Evolutionary conservation across 2,797 vertebrate genomes (phyloP).

Genomic region (Lacerta agilis): DNA sequence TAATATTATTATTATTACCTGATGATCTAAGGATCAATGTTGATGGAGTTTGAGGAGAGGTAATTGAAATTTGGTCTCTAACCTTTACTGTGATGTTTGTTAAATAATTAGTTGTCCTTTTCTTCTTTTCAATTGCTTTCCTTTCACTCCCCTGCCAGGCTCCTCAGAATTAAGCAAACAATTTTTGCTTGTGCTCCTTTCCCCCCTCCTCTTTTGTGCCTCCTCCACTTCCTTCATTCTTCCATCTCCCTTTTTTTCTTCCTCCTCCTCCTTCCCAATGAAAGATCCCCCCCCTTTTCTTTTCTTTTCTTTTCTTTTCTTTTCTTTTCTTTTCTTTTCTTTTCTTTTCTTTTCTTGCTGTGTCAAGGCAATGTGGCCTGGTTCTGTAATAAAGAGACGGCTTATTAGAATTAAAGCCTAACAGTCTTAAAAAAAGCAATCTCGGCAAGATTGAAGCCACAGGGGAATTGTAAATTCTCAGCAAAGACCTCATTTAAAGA

Average conservation of each 20-base stretch:
- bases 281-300: constrained; percentile 11
- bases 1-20: neutral
- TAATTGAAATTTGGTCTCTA: constrained; percentile 3
- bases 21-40: neutral
- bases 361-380: constrained; percentile 76
- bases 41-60: neutral
- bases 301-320: constrained; percentile 43
- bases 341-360: constrained; percentile 58
- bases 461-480: constrained; percentile 77
- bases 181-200: neutral
- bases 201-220: neutral
- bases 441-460: constrained; percentile 76
- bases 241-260: constrained; percentile 10
- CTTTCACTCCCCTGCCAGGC: constrained; percentile 9
- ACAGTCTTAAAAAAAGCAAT: constrained; percentile 75
- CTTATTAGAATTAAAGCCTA: constrained; percentile 78
- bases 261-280: constrained; percentile 22
- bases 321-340: constrained; percentile 29
- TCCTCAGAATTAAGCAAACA: constrained; percentile 35
- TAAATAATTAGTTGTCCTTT: constrained; percentile 18
- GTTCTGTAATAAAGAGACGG: constrained; percentile 73
- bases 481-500: constrained; percentile 77
- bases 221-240: neutral
- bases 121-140: neutral
- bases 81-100: neutral